Conservation (phyloP, 1,140 invertebrate genomes). For the Eubasilissa regina region DNA sequence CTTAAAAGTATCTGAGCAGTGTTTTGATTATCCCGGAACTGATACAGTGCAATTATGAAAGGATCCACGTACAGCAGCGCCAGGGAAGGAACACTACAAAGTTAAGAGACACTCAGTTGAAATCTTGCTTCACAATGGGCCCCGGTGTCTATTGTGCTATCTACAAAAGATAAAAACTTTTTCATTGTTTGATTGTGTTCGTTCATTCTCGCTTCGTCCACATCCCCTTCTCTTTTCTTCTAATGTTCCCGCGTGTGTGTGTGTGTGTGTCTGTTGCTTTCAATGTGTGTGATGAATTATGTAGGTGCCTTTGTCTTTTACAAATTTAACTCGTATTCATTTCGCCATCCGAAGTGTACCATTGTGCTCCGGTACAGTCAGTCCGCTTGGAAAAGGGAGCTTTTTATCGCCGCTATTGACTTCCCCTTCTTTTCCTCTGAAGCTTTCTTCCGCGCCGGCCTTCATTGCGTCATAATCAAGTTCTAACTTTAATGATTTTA, state of each 20-base stretch:
- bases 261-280: conserved; percentile 43
- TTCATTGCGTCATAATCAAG: too few species aligned
- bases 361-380: conserved; percentile 57
- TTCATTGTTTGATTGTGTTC: conserved; percentile 61
- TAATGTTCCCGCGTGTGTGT: conserved; percentile 36
- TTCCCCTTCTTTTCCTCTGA: neutral
- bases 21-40: conserved; percentile 46
- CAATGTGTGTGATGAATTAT: conserved; percentile 59
- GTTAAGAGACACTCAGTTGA: conserved; percentile 60
- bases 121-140: conserved; percentile 60
- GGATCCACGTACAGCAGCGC: conserved; percentile 50
- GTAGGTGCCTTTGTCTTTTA: conserved; percentile 61
- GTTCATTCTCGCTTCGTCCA: conserved; percentile 42
- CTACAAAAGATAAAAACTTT: conserved; percentile 61
- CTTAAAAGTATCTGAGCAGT: neutral
- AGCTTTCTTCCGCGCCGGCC: too few species aligned
- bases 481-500: too few species aligned
- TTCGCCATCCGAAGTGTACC: conserved; percentile 59
- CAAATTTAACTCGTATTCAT: conserved; percentile 61
- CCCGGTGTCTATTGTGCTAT: conserved; percentile 60
- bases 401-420: neutral
- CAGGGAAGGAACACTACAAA: conserved; percentile 59
- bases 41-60: conserved; percentile 59
- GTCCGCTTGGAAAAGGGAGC: neutral
- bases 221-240: conserved; percentile 40